Conservation (phyloP, 2,797 vertebrate genomes). For the Manis pentadactyla region DNA sequence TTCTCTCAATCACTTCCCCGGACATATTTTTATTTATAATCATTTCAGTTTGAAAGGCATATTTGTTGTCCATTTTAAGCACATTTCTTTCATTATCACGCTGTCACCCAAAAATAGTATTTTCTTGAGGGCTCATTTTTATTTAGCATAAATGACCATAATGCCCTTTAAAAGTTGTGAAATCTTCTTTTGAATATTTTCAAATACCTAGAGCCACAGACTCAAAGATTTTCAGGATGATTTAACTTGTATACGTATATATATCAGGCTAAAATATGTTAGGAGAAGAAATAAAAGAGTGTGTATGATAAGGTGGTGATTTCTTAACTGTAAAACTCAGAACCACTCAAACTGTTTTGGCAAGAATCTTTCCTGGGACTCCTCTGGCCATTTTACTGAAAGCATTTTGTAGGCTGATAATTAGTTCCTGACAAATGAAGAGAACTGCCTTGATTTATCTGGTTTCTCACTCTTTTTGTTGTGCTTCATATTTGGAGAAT, state of each 20-base stretch:
- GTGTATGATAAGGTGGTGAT: neutral
- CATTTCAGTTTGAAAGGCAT: slow-evolving; percentile 79
- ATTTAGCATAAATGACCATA: slow-evolving; percentile 83
- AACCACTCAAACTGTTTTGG: neutral
- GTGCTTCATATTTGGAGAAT: neutral
- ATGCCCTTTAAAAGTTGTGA: slow-evolving; percentile 84
- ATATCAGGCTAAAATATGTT: slow-evolving; percentile 26
- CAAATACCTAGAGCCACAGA: slow-evolving; percentile 73
- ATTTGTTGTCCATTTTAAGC: slow-evolving; percentile 83
- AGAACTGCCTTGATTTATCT: neutral
- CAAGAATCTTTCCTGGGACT: neutral
- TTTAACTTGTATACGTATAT: slow-evolving; percentile 35
- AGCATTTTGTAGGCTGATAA: neutral
- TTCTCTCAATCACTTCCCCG: slow-evolving; percentile 72
- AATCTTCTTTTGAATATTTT: slow-evolving; percentile 77
- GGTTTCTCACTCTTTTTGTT: neutral
- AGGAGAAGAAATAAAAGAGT: slow-evolving; percentile 38
- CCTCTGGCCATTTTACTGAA: neutral
- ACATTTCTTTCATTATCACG: slow-evolving; percentile 83
- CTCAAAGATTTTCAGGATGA: slow-evolving; percentile 58
- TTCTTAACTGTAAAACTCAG: slow-evolving; percentile 22
- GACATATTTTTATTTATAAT: slow-evolving; percentile 77
- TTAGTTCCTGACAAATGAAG: neutral
- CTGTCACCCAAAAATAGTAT: slow-evolving; percentile 81
- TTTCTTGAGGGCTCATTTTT: slow-evolving; percentile 81